These are phyloP conservation scores for Orchestia grillus DNA, from an alignment of 1,140 invertebrate species.

Conservation along the genomic window DNA sequence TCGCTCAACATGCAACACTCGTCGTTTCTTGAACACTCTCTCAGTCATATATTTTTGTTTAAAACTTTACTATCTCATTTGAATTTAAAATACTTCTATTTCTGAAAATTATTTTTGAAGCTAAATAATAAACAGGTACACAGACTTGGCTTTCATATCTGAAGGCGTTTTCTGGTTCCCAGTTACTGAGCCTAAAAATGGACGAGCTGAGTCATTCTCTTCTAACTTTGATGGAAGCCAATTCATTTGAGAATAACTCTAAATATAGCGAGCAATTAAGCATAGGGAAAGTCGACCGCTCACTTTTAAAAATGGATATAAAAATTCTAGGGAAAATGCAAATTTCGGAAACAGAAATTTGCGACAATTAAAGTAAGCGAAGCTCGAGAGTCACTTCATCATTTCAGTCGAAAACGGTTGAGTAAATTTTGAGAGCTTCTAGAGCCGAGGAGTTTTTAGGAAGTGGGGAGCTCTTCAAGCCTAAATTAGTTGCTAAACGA, in stretches of 20 bases:
- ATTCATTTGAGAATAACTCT: background rate
- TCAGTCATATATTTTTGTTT: background rate
- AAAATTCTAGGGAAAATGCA: background rate
- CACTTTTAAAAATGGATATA: background rate
- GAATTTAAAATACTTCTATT: background rate
- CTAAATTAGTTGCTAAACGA: conserved; percentile 38
- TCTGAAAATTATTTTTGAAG: background rate
- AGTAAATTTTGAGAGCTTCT: conserved; percentile 9
- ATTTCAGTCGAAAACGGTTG: background rate
- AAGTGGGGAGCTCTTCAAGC: conserved; percentile 11
- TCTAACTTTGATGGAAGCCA: background rate
- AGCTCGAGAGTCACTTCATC: conserved; percentile 11
- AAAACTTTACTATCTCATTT: background rate
- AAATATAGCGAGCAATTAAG: background rate
- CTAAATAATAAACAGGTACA: background rate
- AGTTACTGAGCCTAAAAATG: background rate
- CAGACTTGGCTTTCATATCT: background rate
- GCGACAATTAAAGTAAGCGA: conserved; percentile 1
- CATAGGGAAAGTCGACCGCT: background rate
- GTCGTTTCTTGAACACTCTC: background rate
- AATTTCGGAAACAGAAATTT: background rate
- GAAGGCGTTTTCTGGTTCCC: background rate
- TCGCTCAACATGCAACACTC: background rate
- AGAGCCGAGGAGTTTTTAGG: conserved; percentile 6
- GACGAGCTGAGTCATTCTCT: background rate